Percentiles rank a stretch among this genome's conserved stretches.
Evolutionary conservation across 1,140 invertebrate genomes (phyloP).

Genomic region (Drosophila willistoni): DNA sequence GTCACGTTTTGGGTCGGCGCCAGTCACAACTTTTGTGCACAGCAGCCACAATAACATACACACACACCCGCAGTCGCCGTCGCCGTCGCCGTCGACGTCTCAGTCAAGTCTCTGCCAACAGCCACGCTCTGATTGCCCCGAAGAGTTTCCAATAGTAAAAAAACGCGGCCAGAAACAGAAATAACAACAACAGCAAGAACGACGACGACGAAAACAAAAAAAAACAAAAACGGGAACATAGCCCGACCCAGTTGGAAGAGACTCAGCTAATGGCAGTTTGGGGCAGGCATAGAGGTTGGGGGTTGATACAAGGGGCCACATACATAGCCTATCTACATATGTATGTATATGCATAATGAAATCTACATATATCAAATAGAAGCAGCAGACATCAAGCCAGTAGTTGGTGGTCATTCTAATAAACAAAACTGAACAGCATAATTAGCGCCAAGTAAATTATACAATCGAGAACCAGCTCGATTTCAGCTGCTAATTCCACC

Average conservation of each 20-base stretch:
- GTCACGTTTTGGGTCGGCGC: slow-evolving; percentile 67
- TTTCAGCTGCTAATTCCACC: background rate
- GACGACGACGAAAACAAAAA: background rate
- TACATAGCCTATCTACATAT: background rate
- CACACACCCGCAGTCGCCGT: background rate
- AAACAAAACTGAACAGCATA: slow-evolving; percentile 33
- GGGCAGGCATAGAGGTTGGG: background rate
- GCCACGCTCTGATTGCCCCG: slow-evolving; percentile 58
- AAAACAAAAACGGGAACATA: slow-evolving; percentile 11
- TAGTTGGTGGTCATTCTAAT: background rate
- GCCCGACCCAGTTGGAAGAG: slow-evolving; percentile 15
- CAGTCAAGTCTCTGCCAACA: slow-evolving; percentile 6
- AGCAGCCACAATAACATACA: slow-evolving; percentile 1
- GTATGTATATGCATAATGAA: background rate
- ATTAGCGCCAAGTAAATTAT: slow-evolving; percentile 70
- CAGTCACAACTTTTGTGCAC: slow-evolving; percentile 40
- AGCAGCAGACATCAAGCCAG: background rate
- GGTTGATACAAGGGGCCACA: background rate
- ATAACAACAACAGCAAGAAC: slow-evolving; percentile 5
- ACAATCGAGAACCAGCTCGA: slow-evolving; percentile 40
- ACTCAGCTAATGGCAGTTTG: background rate
- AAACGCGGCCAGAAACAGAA: slow-evolving; percentile 19
- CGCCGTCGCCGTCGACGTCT: background rate
- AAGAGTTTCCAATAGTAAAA: slow-evolving; percentile 33
- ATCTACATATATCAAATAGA: background rate